A percentile compares a stretch with the other conserved stretches of the same genome.
These are phyloP conservation scores for Echinometra lucunter DNA, from an alignment of 53 echinoderm and acorn worm species.

Conservation along the genomic window DNA sequence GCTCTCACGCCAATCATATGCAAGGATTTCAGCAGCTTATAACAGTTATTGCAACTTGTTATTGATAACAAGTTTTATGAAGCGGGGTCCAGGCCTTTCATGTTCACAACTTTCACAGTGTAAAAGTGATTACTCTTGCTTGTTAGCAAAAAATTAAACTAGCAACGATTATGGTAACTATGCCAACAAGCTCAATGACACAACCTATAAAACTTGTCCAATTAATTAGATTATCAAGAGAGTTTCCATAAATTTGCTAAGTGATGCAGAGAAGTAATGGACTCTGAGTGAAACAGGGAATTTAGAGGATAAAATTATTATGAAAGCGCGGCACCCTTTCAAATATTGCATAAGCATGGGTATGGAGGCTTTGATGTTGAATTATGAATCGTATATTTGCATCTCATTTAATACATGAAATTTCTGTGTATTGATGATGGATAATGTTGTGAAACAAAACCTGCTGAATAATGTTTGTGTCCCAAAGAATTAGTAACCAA, in stretches of 20 bases:
- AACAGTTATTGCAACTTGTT: too few species aligned
- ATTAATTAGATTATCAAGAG: constrained; percentile 32
- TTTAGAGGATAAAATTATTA: not conserved
- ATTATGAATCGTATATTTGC: not conserved
- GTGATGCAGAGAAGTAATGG: not conserved
- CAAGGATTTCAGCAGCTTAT: too few species aligned
- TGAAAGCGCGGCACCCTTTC: not conserved
- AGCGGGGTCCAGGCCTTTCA: too few species aligned
- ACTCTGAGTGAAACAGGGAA: not conserved
- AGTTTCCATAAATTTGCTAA: not conserved
- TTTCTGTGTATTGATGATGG: too few species aligned
- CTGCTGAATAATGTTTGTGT: too few species aligned
- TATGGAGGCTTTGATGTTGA: not conserved
- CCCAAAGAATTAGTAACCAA: too few species aligned
- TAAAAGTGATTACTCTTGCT: not conserved
- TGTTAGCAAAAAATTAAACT: not conserved
- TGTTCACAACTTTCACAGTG: not conserved
- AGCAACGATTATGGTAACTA: constrained; percentile 12
- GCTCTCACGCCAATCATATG: too few species aligned
- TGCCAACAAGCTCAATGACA: not conserved
- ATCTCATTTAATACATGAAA: not conserved
- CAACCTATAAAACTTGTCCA: not conserved
- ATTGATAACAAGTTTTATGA: too few species aligned
- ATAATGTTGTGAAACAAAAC: too few species aligned
- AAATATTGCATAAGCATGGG: not conserved